Base-by-base conservation (phyloP, 2,888 invertebrate genomes). In the Sthenelais limicola region DNA sequence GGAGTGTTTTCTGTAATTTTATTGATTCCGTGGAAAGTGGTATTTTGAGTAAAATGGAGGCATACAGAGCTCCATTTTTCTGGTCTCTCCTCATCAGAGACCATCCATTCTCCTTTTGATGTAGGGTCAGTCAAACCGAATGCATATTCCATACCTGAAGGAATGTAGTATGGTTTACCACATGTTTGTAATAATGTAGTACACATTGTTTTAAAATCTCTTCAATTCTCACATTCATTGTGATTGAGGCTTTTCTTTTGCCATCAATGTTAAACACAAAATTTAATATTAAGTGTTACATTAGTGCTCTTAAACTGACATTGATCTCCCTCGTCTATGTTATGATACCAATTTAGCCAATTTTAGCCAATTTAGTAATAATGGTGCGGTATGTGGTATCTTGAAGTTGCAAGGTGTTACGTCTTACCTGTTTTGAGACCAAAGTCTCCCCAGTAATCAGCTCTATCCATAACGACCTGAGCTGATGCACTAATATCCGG, bases 1-100 rank as follows among this genome's bases (percentile, higher is more conserved):
- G 81, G 72, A 15, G 72, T 72, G 30, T 24, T 38, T 33, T 68
- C 72, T 12, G 72, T 68, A 35, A 72, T 67, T 32, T 72, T 72
- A 33, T 72, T 68, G 21, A 72, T 68, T 18, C 72, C 72, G 43
- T 72, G 72, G 38, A 72, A 67, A 15, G 72, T 72, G 9, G 72
- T 72, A 30, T 51, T 72, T 48, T 72, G 72, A 2, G 67, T 72
- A 28, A 72, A 72, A 32, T 72, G 56, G 21, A 68, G 51, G 21
- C 72, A 72, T 0, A 72, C 72, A 9, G 38, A 38, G 28, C 28
- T 26, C 72, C 72, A 72, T 32, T 68, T 66, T 38, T 71, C 66
- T 1, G 71, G 62, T 30, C 33, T 18, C 32, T 71, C 71, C 33
- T 71, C 66, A 33, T 71, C 71, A 9, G 62, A 52, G 7, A 71